These are phyloP conservation scores for Achatina immaculata DNA, from an alignment of 1,140 invertebrate species.

Conservation along the genomic window DNA sequence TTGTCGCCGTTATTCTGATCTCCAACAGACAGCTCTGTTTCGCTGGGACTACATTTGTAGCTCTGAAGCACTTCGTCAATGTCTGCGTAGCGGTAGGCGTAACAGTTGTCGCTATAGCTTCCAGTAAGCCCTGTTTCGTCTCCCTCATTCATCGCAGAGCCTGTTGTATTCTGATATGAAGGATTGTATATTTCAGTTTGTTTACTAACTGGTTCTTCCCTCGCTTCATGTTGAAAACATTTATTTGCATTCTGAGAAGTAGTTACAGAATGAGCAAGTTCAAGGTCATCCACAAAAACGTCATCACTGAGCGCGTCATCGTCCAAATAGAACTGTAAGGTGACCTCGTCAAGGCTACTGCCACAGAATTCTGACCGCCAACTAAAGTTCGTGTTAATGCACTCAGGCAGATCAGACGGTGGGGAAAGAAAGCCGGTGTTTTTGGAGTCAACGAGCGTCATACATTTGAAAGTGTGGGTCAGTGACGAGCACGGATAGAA, in stretches of 20 bases:
- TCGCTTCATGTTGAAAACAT: background rate
- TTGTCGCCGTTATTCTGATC: background rate
- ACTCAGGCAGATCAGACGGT: background rate
- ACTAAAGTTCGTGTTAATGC: conserved; percentile 4
- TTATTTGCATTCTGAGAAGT: background rate
- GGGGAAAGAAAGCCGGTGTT: background rate
- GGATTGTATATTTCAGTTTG: background rate
- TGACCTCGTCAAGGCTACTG: conserved; percentile 32
- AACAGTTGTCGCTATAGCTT: conserved; percentile 2
- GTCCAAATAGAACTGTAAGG: conserved; percentile 28
- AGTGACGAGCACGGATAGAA: conserved; percentile 2
- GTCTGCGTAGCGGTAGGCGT: conserved; percentile 29
- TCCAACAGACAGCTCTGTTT: background rate
- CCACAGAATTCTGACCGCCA: conserved; percentile 25
- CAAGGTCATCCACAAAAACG: conserved; percentile 28
- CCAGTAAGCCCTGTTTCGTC: background rate
- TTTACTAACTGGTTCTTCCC: background rate
- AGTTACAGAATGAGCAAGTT: background rate
- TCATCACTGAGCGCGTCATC: conserved; percentile 38
- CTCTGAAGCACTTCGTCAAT: conserved; percentile 25
- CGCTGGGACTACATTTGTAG: background rate
- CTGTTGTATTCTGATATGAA: background rate
- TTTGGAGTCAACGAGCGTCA: conserved; percentile 12
- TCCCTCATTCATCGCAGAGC: background rate
- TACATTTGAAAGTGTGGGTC: background rate